A percentile compares a stretch with the other conserved stretches of the same genome.
phyloP scores from a whole-genome alignment of 2,113 vertebrate genomes.

The Polyodon spathula region DNA sequence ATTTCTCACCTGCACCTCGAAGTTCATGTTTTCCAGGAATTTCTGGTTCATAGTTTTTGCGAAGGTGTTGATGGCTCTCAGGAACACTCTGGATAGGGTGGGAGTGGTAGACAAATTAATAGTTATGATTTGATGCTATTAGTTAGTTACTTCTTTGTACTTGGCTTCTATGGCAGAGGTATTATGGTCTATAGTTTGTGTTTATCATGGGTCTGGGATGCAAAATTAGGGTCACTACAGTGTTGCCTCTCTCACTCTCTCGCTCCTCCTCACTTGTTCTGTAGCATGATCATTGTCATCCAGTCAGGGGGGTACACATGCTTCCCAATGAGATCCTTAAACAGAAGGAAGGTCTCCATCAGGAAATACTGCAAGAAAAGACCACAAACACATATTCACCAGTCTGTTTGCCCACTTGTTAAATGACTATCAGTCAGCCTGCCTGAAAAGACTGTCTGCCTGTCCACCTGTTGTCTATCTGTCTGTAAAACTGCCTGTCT shows the following conservation, averaged over 20 bases:
- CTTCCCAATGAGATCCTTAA: conserved; percentile 90
- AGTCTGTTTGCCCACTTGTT: background rate
- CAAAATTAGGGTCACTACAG: background rate
- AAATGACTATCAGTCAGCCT: background rate
- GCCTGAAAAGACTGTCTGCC: background rate
- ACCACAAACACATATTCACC: background rate
- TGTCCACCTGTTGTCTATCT: background rate
- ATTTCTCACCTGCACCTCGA: conserved; percentile 82
- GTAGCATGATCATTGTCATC: conserved; percentile 98
- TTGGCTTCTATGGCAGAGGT: no score
- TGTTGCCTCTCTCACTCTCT: conserved; percentile 15
- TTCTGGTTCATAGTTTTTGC: conserved; percentile 94
- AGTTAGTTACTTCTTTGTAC: background rate
- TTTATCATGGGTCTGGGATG: no score
- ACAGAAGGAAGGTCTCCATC: conserved; percentile 95
- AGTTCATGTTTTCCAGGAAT: conserved; percentile 85
- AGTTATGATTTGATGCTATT: conserved; percentile 7
- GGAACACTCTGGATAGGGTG: conserved; percentile 65
- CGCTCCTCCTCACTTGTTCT: conserved; percentile 74
- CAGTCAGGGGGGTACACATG: conserved; percentile 91
- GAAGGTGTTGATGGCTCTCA: conserved; percentile 92
- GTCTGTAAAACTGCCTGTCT: background rate
- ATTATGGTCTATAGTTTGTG: no score
- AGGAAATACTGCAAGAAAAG: conserved; percentile 75
- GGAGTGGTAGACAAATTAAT: conserved; percentile 7